A percentile compares a stretch with the other conserved stretches of the same genome.
phyloP scores from a whole-genome alignment of 2,113 vertebrate species.

The Urocolius indicus region DNA sequence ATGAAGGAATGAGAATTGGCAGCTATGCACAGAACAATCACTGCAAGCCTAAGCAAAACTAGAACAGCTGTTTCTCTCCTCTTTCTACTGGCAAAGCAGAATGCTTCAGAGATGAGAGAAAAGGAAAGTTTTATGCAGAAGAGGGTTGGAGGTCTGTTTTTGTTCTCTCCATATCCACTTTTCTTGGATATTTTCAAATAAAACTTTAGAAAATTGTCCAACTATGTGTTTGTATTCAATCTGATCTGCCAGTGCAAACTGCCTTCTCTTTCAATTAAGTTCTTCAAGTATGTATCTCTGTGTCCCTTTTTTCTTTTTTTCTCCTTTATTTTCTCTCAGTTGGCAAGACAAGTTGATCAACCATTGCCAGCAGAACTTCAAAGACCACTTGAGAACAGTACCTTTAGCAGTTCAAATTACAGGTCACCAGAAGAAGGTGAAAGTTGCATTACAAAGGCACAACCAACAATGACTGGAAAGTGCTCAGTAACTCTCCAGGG shows the following conservation, averaged over 20 bases:
- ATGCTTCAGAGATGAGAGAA: slow-evolving; percentile 39
- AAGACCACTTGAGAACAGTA: slow-evolving; percentile 9
- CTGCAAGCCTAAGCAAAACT: slow-evolving; percentile 26
- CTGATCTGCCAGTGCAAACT: not conserved
- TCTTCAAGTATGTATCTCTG: not conserved
- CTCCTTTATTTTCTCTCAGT: not conserved
- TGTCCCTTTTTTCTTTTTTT: not conserved
- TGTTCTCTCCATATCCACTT: slow-evolving; percentile 2
- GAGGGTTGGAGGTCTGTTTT: not conserved
- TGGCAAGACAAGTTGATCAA: not conserved
- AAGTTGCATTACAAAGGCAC: not conserved
- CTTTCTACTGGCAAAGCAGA: slow-evolving; percentile 42
- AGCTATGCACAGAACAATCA: not conserved
- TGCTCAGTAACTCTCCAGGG: not conserved
- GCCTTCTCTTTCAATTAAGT: not conserved
- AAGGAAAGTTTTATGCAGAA: slow-evolving; percentile 41
- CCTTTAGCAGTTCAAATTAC: slow-evolving; percentile 5
- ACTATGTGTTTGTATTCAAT: not conserved
- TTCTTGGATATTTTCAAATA: not conserved
- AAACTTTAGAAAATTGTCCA: not conserved
- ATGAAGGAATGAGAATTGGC: not conserved
- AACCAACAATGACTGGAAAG: not conserved
- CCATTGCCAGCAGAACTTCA: not conserved
- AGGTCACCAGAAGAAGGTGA: not conserved
- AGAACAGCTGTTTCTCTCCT: slow-evolving; percentile 55